These are phyloP conservation scores for Phania funesta DNA, from an alignment of 2,888 invertebrate genomes.

Conservation along the genomic window DNA sequence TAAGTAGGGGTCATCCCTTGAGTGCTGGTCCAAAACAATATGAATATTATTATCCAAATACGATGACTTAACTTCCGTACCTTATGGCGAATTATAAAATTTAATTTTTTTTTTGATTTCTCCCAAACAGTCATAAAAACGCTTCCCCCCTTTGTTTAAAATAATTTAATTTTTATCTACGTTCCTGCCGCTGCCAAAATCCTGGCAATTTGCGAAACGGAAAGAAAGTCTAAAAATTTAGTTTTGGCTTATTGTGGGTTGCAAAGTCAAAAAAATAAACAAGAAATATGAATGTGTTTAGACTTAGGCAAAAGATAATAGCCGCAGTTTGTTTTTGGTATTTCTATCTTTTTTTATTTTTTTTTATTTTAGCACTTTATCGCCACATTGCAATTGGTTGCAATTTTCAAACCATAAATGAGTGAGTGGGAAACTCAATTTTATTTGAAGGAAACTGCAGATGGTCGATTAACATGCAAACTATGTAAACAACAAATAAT, in stretches of 20 bases:
- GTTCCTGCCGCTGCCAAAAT: conserved; percentile 1
- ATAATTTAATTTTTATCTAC: background rate
- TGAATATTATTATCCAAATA: no score
- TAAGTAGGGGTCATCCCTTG: no score
- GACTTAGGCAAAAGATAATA: conserved; percentile 19
- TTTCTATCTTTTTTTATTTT: background rate
- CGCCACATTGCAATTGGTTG: conserved; percentile 74
- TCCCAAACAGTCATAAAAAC: no score
- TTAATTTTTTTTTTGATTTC: no score
- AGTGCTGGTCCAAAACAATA: no score
- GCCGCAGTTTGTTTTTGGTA: background rate
- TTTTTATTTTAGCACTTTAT: background rate
- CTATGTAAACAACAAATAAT: conserved; percentile 13
- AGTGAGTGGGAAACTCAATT: conserved; percentile 62
- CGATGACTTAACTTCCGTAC: no score
- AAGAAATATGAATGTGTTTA: background rate
- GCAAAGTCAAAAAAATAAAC: background rate
- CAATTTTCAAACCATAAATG: conserved; percentile 70
- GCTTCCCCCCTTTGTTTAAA: background rate
- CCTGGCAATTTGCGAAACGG: background rate
- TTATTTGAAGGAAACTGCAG: conserved; percentile 51
- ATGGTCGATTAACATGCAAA: conserved; percentile 67
- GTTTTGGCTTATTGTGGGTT: conserved; percentile 5
- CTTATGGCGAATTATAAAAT: no score
- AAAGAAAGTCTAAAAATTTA: no score